Base-by-base conservation (phyloP, 1,140 invertebrate species). In the Chelonus insularis region DNA sequence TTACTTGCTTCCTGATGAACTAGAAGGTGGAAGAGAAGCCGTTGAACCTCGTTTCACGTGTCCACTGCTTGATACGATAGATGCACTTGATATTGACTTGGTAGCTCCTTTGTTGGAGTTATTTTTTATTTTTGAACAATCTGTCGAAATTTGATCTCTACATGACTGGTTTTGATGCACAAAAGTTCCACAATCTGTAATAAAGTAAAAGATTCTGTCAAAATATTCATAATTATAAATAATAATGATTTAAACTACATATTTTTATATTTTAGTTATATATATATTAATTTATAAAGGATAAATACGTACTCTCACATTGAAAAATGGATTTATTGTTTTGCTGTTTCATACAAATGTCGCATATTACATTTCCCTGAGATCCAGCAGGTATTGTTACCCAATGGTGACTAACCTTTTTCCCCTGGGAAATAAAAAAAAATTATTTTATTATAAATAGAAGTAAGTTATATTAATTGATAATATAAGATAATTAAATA, bases 101-200 rank as follows among this genome's bases (percentile, higher is more conserved):
- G 68, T 69, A 6, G 73, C 68, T 39, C 70, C 70, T 66, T 81
- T 80, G 48, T 65, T 68, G n/a, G n/a, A n/a, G n/a, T n/a, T n/a
- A 43, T 71, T 70, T 29, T 81, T 81, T 0, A 68, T 64, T 72
- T 91, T 91, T 57, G 85, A 86, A 76, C 92, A 95, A 62, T 92
- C 89, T 29, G 84, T 76, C 9, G 72, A 68, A 62, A 93, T 87
- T 80, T 93, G 91, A 75, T 95, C 92, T 76, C 93, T 93, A 78
- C 93, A 95, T 3, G 87, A 86, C 52, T 75, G 76, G 72, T 87
- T 89, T 72, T 94, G 92, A 79, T 95, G 93, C 39, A 94, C 90
- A 57, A 89, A 92, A 60, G 90, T 86, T 63, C 88, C 87, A 78
- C 92, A 95, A 83, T 86, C 92, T 93, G 82, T 43, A 82, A 83